These are phyloP conservation scores for Araneus ventricosus DNA, from an alignment of 1,140 invertebrate species.

Conservation along the genomic window DNA sequence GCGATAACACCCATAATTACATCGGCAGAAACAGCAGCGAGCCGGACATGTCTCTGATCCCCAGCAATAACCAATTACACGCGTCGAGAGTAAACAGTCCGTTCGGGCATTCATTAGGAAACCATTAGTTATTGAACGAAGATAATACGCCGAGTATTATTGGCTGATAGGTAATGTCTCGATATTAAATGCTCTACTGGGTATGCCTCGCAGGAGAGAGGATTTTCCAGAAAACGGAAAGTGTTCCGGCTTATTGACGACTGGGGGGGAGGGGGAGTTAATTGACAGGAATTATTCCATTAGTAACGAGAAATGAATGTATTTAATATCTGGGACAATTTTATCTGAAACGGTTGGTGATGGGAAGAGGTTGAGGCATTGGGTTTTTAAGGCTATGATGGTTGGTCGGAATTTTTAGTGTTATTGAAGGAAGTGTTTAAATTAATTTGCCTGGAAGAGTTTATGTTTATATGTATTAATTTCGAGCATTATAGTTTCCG, in stretches of 20 bases:
- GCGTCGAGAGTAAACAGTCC: constrained; percentile 14
- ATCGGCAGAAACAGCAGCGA: constrained; percentile 12
- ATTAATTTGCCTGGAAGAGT: no score
- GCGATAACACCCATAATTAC: constrained; percentile 47
- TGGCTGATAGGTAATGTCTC: constrained; percentile 25
- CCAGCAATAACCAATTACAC: constrained; percentile 27
- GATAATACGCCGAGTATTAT: constrained; percentile 30
- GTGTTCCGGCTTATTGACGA: constrained; percentile 37
- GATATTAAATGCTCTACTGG: constrained; percentile 48
- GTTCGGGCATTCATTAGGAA: constrained; percentile 37
- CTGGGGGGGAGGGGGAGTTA: not conserved
- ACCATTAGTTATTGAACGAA: constrained; percentile 57
- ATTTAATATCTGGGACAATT: not conserved
- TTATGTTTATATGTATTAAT: no score
- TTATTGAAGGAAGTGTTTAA: no score
- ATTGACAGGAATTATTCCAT: constrained; percentile 50
- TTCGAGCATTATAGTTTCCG: no score
- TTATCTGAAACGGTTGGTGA: not conserved
- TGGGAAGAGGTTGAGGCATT: no score
- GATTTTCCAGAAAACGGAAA: constrained; percentile 15
- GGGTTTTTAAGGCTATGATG: no score
- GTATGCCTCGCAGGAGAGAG: not conserved
- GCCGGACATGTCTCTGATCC: constrained; percentile 21
- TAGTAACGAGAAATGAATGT: constrained; percentile 4
- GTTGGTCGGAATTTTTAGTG: no score